phyloP scores from a whole-genome alignment of 2,113 vertebrate genomes.

The Anhinga rufa region DNA sequence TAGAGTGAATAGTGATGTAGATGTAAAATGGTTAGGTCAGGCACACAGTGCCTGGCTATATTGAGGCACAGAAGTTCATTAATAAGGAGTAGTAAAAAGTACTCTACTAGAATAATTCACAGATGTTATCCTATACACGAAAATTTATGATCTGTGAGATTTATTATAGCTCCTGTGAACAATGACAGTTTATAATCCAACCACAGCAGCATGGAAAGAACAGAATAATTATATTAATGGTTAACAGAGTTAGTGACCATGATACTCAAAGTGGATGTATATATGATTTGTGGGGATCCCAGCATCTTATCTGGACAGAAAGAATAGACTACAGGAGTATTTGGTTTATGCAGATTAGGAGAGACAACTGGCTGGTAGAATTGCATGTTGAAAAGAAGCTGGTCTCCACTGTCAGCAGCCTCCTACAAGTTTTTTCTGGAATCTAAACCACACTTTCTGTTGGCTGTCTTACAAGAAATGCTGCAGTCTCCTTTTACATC shows the following conservation, averaged over 20 bases:
- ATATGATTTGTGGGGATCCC: background rate
- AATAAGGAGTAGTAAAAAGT: background rate
- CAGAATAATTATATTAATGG: background rate
- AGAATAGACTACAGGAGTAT: background rate
- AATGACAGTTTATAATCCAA: background rate
- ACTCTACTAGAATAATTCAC: background rate
- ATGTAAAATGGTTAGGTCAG: background rate
- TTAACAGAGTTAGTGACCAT: background rate
- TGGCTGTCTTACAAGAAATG: background rate
- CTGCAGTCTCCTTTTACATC: background rate
- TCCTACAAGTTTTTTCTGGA: background rate
- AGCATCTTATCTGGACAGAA: background rate
- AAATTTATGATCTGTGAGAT: background rate
- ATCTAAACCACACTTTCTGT: background rate
- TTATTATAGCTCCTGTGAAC: background rate
- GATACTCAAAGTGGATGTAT: background rate
- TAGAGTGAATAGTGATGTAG: background rate
- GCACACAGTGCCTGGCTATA: background rate
- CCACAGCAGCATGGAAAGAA: background rate
- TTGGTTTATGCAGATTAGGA: background rate
- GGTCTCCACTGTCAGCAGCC: background rate
- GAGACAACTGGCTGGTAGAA: background rate
- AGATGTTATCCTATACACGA: background rate
- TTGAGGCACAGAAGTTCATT: background rate
- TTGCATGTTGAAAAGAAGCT: background rate